These are phyloP conservation scores for Poeciliopsis occidentalis DNA, from an alignment of 2,113 vertebrate species.

Conservation along the genomic window DNA sequence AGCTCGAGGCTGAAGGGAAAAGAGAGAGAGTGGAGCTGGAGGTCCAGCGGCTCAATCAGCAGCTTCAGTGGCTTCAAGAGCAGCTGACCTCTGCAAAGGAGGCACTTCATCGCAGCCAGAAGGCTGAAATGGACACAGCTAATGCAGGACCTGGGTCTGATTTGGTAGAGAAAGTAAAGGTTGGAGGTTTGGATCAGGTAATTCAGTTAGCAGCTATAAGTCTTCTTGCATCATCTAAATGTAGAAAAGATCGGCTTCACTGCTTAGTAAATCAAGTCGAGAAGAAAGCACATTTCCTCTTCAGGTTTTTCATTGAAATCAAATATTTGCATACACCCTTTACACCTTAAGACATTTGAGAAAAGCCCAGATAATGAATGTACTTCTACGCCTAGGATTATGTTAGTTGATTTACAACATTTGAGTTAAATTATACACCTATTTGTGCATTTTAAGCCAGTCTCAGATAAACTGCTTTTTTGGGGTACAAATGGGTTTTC, in stretches of 20 bases:
- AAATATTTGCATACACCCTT: too few relatives aligned
- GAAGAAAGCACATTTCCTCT: slow-evolving; percentile 1
- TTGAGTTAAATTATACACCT: too few relatives aligned
- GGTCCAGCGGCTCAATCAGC: slow-evolving; percentile 56
- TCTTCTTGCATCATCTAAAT: too few relatives aligned
- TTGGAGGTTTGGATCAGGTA: slow-evolving; percentile 80
- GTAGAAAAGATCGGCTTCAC: not conserved
- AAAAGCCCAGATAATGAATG: too few relatives aligned
- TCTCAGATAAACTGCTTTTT: too few relatives aligned
- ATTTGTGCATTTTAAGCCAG: too few relatives aligned
- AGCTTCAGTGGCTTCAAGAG: slow-evolving; percentile 61
- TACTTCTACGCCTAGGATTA: too few relatives aligned
- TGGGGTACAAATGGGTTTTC: not conserved
- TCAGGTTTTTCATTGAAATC: not conserved
- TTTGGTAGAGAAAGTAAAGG: slow-evolving; percentile 55
- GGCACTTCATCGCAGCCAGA: slow-evolving; percentile 45
- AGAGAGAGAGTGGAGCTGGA: slow-evolving; percentile 74
- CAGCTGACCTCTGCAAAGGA: slow-evolving; percentile 40
- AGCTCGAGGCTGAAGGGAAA: slow-evolving; percentile 73
- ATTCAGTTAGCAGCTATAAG: not conserved
- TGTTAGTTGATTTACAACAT: too few relatives aligned
- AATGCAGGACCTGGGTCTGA: slow-evolving; percentile 31
- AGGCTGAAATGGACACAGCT: slow-evolving; percentile 13
- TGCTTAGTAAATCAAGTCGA: not conserved
- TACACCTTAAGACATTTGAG: too few relatives aligned